These are phyloP conservation scores for Pagetopsis macropterus DNA, from an alignment of 2,797 vertebrate genomes.

Conservation along the genomic window DNA sequence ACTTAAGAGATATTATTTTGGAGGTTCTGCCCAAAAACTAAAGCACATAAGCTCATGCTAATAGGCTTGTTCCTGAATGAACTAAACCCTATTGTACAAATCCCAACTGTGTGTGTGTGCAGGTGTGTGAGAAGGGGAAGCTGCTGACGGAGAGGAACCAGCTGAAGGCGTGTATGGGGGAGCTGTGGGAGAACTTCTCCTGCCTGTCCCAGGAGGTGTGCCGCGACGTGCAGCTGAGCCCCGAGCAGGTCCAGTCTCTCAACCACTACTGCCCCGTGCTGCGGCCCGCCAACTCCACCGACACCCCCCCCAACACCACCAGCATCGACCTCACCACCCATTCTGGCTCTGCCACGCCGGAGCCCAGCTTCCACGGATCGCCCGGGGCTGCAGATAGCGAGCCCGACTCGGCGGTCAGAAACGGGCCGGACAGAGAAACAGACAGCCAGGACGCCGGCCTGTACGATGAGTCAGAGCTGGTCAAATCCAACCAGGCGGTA, in stretches of 20 bases:
- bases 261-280: conserved; percentile 96
- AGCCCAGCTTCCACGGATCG: conserved; percentile 86
- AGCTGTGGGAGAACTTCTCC: conserved; percentile 98
- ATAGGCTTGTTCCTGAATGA: too few species aligned
- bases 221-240: conserved; percentile 94
- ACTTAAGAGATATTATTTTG: too few species aligned
- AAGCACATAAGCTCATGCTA: too few species aligned
- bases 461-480: conserved; percentile 87
- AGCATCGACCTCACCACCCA: conserved; percentile 87
- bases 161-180: conserved; percentile 97
- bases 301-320: conserved; percentile 75
- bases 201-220: conserved; percentile 98
- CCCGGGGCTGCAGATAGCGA: conserved; percentile 83
- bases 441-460: conserved; percentile 83
- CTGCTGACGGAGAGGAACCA: conserved; percentile 97
- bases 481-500: conserved; percentile 93
- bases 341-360: conserved; percentile 84
- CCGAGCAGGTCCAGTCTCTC: conserved; percentile 96
- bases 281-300: conserved; percentile 87
- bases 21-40: too few species aligned
- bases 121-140: conserved; percentile 99
- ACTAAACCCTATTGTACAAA: too few species aligned
- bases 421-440: conserved; percentile 80
- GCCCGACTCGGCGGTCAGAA: conserved; percentile 78
- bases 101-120: conserved; percentile 18